Percentiles rank a stretch among this genome's conserved stretches.
Evolutionary conservation across 2,888 invertebrate species (phyloP).

Genomic region (Keiferia lycopersicella): DNA sequence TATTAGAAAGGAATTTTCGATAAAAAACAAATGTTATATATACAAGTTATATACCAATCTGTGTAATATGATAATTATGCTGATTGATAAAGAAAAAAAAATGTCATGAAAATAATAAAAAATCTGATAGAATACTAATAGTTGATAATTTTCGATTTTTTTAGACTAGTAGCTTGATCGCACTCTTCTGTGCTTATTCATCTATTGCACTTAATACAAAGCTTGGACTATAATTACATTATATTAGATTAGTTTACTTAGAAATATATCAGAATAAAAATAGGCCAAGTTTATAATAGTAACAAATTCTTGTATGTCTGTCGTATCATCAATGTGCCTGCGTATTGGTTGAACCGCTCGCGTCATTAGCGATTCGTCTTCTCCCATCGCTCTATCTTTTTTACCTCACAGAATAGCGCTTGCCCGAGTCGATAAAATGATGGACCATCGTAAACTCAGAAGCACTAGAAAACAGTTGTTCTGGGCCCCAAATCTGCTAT

Average conservation of each 20-base stretch:
- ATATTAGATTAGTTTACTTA: not conserved
- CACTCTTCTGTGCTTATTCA: not conserved
- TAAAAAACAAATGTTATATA: not conserved
- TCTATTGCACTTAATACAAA: not conserved
- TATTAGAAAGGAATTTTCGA: conserved; percentile 12
- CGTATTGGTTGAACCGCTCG: no score
- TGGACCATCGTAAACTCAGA: no score
- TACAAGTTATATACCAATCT: not conserved
- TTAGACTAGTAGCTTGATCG: not conserved
- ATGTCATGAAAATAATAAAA: not conserved
- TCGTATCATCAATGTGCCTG: not conserved
- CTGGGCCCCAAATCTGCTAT: no score
- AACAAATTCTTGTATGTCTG: not conserved
- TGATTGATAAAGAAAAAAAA: not conserved
- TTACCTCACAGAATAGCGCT: no score
- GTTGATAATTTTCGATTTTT: no score
- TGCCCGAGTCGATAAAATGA: no score
- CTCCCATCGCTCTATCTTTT: no score
- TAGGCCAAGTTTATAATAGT: not conserved
- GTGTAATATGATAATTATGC: not conserved
- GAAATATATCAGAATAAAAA: not conserved
- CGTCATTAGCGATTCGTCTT: no score
- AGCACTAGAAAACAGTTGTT: no score
- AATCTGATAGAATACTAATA: no score
- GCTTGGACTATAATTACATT: not conserved